Conservation (phyloP, 1,140 invertebrate genomes). For the roundworm (Caenorhabditis elegans) region DNA sequence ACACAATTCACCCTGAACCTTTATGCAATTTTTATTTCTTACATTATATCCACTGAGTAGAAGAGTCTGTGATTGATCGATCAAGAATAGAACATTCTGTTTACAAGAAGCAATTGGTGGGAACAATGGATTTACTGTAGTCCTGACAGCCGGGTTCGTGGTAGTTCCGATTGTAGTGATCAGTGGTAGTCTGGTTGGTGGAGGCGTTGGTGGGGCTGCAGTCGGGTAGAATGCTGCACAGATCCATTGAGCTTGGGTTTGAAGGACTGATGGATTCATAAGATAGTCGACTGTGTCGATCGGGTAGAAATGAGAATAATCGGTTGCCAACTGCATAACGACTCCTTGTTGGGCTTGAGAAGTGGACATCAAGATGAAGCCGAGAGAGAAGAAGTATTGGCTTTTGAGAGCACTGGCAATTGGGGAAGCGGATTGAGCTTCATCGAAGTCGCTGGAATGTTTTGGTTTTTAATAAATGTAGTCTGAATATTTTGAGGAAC, state of each 20-base stretch:
- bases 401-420: neutral
- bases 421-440: neutral
- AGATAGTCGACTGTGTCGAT: neutral
- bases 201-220: neutral
- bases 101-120: neutral
- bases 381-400: neutral
- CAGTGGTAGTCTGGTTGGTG: neutral
- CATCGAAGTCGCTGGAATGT: slow-evolving; percentile 27
- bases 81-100: neutral
- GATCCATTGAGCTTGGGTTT: slow-evolving; percentile 25
- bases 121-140: neutral
- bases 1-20: no score
- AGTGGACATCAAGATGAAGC: neutral
- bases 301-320: neutral
- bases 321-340: neutral
- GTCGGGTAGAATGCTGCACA: neutral
- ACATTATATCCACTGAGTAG: neutral
- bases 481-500: no score
- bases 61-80: slow-evolving; percentile 1
- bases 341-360: neutral
- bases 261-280: neutral
- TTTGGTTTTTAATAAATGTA: neutral
- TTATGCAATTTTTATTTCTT: no score
- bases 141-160: neutral
- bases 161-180: neutral